Conservation (phyloP, 1,140 invertebrate genomes). For the Drosophila bocki region DNA sequence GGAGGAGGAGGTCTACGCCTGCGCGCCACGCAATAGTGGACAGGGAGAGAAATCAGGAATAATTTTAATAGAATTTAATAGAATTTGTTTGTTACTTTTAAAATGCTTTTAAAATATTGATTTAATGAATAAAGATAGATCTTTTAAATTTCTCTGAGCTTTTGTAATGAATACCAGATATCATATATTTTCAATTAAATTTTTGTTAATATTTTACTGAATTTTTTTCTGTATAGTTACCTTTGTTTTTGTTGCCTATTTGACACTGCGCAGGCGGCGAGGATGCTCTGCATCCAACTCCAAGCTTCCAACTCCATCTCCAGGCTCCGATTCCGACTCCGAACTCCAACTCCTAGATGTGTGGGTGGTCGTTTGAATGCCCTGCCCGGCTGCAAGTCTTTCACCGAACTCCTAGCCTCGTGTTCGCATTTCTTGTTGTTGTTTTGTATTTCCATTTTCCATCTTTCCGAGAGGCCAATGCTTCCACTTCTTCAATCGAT, state of each 20-base stretch:
- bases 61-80: not conserved
- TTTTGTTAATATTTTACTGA: not conserved
- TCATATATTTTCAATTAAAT: not conserved
- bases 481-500: slow-evolving; percentile 62
- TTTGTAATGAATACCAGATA: not conserved
- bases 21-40: slow-evolving; percentile 63
- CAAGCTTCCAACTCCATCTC: slow-evolving; percentile 31
- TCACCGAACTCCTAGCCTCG: slow-evolving; percentile 39
- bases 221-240: slow-evolving; percentile 3
- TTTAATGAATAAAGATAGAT: no score
- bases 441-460: slow-evolving; percentile 64
- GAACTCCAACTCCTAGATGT: slow-evolving; percentile 21
- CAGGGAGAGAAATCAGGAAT: not conserved
- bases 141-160: not conserved
- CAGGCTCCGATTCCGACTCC: slow-evolving; percentile 20
- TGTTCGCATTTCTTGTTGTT: slow-evolving; percentile 63
- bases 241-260: slow-evolving; percentile 67
- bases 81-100: not conserved
- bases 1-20: slow-evolving; percentile 52
- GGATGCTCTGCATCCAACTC: slow-evolving; percentile 69
- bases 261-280: slow-evolving; percentile 81
- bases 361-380: slow-evolving; percentile 62
- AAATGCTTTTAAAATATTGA: not conserved
- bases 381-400: slow-evolving; percentile 50
- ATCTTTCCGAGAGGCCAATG: slow-evolving; percentile 37